A percentile compares a stretch with the other conserved stretches of the same genome.
phyloP scores from a whole-genome alignment of 2,888 invertebrate genomes.

The Spilarctia lutea region DNA sequence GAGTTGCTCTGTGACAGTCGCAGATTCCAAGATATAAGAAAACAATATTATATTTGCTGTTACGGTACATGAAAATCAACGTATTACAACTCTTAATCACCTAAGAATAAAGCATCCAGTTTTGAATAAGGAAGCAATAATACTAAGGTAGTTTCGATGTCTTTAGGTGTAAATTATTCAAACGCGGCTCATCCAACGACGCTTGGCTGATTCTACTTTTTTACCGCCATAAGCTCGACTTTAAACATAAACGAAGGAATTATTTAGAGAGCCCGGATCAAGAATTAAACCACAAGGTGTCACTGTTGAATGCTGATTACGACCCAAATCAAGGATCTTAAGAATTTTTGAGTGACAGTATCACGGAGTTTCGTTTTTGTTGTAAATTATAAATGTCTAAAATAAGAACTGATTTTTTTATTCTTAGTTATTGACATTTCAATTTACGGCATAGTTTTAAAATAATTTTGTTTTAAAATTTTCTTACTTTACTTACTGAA shows the following conservation, averaged over 20 bases:
- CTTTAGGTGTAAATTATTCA: constrained; percentile 85
- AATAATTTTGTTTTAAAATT: neutral
- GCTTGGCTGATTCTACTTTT: constrained; percentile 73
- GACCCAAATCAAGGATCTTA: constrained; percentile 53
- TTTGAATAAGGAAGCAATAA: constrained; percentile 18
- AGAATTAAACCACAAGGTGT: constrained; percentile 69
- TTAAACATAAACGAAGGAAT: constrained; percentile 77
- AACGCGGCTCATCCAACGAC: constrained; percentile 74
- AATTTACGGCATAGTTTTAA: neutral
- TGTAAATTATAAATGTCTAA: constrained; percentile 41
- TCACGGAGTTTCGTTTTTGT: constrained; percentile 34
- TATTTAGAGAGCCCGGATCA: constrained; percentile 71
- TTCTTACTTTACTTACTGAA: no score
- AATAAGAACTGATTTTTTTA: constrained; percentile 23
- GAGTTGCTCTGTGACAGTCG: constrained; percentile 70
- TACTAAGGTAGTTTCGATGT: constrained; percentile 68
- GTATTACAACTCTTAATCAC: constrained; percentile 44
- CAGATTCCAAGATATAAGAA: constrained; percentile 68
- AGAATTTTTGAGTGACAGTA: constrained; percentile 52
- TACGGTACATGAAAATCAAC: constrained; percentile 5
- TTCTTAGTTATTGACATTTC: constrained; percentile 3
- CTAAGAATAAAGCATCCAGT: constrained; percentile 41
- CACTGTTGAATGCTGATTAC: constrained; percentile 66
- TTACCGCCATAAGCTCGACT: constrained; percentile 74
- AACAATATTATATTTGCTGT: constrained; percentile 50